Conservation (phyloP, 2,113 vertebrate species). For the Guaruba guarouba region DNA sequence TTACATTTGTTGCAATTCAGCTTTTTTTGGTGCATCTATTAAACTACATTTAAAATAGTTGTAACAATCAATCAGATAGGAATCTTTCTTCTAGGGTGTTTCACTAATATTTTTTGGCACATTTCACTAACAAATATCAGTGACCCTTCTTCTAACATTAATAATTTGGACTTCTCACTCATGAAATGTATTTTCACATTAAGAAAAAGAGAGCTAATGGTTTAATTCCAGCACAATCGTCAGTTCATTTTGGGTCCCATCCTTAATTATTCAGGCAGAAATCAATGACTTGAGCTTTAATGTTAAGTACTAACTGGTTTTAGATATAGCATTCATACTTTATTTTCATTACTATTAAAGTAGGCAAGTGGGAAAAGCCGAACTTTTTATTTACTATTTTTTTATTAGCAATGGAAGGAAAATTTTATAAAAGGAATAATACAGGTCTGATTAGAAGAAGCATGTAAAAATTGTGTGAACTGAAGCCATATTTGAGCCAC, state of each 20-base stretch:
- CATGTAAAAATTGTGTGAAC: not conserved
- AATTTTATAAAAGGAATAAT: not conserved
- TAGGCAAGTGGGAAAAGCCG: not conserved
- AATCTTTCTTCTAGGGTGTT: not conserved
- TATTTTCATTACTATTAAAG: not conserved
- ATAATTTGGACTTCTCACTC: not conserved
- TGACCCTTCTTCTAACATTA: not conserved
- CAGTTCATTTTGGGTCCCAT: not conserved
- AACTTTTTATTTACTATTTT: not conserved
- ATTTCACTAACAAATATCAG: not conserved
- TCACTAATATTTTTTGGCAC: not conserved
- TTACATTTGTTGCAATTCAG: not conserved
- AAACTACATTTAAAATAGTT: not conserved
- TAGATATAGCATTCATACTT: not conserved
- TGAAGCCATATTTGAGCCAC: not conserved
- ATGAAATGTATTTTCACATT: not conserved
- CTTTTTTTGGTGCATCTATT: not conserved
- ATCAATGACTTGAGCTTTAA: not conserved
- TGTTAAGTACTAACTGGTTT: not conserved
- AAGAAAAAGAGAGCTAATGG: not conserved
- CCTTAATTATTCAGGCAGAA: not conserved
- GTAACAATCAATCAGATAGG: not conserved
- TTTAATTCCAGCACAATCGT: not conserved
- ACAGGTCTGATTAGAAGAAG: not conserved
- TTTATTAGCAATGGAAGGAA: not conserved